phyloP scores from a whole-genome alignment of 30 jellyfish, hydroid and myxozoan genomes.

The Aurelia coerulea region DNA sequence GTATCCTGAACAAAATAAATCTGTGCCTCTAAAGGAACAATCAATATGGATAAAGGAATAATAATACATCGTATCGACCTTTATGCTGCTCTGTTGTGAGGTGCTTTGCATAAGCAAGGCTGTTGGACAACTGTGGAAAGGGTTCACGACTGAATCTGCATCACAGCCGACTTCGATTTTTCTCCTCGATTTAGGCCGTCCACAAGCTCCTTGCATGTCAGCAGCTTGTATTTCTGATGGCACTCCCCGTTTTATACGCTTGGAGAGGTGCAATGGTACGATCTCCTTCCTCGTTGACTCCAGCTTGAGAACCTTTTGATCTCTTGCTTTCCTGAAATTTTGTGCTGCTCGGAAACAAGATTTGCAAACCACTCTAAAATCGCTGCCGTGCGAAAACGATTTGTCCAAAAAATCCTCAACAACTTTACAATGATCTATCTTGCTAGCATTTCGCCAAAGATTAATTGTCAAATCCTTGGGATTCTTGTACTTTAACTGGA shows the following conservation, averaged over 20 bases:
- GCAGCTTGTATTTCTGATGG: constrained; percentile 30
- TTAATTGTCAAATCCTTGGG: constrained; percentile 34
- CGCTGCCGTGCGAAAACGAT: constrained; percentile 26
- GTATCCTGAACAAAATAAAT: too few species aligned
- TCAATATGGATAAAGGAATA: constrained; percentile 16
- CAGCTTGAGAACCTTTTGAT: constrained; percentile 6
- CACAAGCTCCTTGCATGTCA: constrained; percentile 47
- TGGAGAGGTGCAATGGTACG: background rate
- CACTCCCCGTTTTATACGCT: constrained; percentile 40
- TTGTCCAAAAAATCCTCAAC: background rate
- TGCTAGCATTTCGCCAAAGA: constrained; percentile 21
- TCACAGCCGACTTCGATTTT: constrained; percentile 39
- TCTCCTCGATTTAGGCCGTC: constrained; percentile 53
- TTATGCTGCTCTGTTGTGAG: constrained; percentile 40
- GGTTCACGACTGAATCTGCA: constrained; percentile 27
- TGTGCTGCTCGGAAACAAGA: constrained; percentile 46
- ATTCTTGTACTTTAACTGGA: constrained; percentile 31
- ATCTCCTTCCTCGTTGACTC: too few species aligned
- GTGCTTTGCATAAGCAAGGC: constrained; percentile 15
- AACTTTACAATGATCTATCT: too few species aligned
- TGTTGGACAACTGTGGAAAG: constrained; percentile 43
- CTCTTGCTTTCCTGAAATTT: constrained; percentile 31
- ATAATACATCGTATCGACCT: constrained; percentile 23
- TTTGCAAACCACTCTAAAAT: constrained; percentile 44
- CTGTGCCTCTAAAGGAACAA: background rate